Conservation (phyloP, 2,113 vertebrate species). For the Microtus richardsoni region DNA sequence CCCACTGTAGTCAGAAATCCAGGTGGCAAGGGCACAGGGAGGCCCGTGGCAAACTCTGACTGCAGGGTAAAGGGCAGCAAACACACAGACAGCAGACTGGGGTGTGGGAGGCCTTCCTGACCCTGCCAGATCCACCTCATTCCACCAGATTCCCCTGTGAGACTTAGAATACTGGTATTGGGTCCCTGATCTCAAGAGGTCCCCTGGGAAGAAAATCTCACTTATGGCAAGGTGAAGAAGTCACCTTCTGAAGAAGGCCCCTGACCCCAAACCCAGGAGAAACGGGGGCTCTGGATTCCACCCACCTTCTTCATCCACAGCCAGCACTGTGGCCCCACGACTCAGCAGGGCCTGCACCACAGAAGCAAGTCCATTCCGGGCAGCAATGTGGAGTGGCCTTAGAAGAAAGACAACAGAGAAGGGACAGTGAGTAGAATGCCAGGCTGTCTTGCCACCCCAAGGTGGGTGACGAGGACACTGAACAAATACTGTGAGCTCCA, state of each 20-base stretch:
- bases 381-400: slow-evolving; percentile 99
- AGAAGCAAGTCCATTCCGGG: slow-evolving; percentile 95
- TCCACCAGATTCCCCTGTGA: slow-evolving; percentile 1
- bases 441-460: not conserved
- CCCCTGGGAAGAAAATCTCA: slow-evolving; percentile 60
- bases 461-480: not conserved
- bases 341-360: slow-evolving; percentile 98
- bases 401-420: not conserved
- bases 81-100: not conserved
- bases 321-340: slow-evolving; percentile 96
- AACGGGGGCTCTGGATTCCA: not conserved
- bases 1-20: not conserved
- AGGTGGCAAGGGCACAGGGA: not conserved
- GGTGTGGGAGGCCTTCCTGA: not conserved
- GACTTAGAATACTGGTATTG: not conserved
- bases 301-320: slow-evolving; percentile 96
- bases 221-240: slow-evolving; percentile 55
- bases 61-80: not conserved
- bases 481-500: not conserved
- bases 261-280: not conserved
- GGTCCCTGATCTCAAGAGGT: slow-evolving; percentile 54
- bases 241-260: slow-evolving; percentile 33
- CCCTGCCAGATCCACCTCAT: not conserved
- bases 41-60: not conserved
- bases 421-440: not conserved